Evolutionary conservation across 2,797 vertebrate species (phyloP).

Genomic region (Ataeniobius toweri): DNA sequence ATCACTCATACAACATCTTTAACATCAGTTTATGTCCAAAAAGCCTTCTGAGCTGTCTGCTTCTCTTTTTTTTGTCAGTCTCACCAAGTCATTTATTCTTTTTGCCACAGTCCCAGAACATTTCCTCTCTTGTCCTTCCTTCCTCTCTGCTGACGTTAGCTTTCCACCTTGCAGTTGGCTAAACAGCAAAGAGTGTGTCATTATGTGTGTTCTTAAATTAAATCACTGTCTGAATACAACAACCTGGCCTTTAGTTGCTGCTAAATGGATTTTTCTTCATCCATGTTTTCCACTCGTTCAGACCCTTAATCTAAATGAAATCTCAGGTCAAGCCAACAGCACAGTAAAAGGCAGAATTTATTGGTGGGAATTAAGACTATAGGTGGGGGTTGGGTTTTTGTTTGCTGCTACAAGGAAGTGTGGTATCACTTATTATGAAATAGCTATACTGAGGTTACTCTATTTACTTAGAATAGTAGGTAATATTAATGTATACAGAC

Average conservation of each 20-base stretch:
- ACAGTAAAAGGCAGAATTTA: neutral
- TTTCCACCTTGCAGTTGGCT: conserved; percentile 41
- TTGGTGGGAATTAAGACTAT: neutral
- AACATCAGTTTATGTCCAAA: neutral
- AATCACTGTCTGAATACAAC: neutral
- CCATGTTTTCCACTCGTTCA: neutral
- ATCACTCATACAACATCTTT: neutral
- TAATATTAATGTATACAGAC: neutral
- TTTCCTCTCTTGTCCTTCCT: conserved; percentile 64
- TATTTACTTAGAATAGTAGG: neutral
- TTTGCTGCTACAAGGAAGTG: neutral
- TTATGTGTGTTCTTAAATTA: neutral
- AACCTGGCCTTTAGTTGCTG: neutral
- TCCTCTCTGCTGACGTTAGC: conserved; percentile 73
- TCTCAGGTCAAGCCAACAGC: neutral
- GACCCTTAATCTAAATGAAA: neutral
- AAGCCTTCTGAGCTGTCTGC: neutral
- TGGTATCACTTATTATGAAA: too few species aligned
- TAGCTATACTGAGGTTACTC: neutral
- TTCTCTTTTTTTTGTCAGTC: conserved; percentile 2
- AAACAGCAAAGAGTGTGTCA: conserved; percentile 12
- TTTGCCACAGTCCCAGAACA: conserved; percentile 47
- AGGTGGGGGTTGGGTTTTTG: neutral
- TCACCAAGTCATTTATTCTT: conserved; percentile 14
- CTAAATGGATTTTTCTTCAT: neutral